Percentiles rank a stretch among this genome's conserved stretches.
Evolutionary conservation across 2,113 vertebrate species (phyloP).

Genomic region (Microcebus murinus): DNA sequence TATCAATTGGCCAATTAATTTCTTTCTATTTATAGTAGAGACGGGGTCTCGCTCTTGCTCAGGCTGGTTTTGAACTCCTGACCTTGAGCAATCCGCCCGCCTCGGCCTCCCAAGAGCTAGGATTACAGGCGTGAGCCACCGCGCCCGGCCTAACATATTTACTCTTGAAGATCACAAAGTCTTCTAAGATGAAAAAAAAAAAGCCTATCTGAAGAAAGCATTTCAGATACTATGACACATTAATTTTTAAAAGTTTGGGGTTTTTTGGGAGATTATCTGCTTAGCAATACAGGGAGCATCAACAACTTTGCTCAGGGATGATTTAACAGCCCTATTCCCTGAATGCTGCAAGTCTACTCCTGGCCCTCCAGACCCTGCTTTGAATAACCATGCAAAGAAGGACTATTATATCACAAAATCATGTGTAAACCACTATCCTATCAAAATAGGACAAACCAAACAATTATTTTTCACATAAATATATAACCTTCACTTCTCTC

Average conservation of each 20-base stretch:
- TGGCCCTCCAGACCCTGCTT: not conserved
- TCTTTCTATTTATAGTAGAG: too few species aligned
- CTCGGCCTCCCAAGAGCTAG: too few species aligned
- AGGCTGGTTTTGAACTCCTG: too few species aligned
- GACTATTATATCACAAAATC: not conserved
- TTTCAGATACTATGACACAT: not conserved
- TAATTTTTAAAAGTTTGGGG: not conserved
- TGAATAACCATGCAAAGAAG: not conserved
- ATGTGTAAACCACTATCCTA: not conserved
- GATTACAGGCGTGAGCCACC: too few species aligned
- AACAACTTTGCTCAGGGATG: not conserved
- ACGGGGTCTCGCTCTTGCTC: too few species aligned
- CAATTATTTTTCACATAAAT: not conserved
- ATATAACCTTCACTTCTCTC: not conserved
- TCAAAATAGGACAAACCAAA: conserved; percentile 22
- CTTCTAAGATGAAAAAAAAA: not conserved
- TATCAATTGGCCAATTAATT: too few species aligned
- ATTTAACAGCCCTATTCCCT: not conserved
- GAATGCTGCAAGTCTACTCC: not conserved
- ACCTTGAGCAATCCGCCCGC: too few species aligned
- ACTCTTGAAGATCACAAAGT: not conserved
- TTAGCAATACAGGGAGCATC: not conserved
- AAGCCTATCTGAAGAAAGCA: not conserved
- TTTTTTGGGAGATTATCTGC: not conserved
- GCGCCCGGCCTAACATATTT: too few species aligned